These are phyloP conservation scores for Telmatherina bonti DNA, from an alignment of 2,797 vertebrate genomes.

Conservation along the genomic window DNA sequence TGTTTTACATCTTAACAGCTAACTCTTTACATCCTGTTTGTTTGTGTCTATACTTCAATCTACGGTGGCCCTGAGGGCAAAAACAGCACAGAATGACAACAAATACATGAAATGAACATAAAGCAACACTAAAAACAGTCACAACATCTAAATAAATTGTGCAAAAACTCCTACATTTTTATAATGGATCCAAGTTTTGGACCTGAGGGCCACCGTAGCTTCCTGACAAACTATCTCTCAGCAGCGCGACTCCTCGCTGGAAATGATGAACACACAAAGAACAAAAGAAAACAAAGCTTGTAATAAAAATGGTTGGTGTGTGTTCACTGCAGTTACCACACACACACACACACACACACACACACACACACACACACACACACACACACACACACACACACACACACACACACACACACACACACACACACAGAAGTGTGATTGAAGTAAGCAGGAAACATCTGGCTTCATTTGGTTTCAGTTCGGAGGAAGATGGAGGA, in stretches of 20 bases:
- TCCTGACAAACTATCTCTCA: neutral
- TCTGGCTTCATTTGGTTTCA: conserved; percentile 61
- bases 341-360: neutral
- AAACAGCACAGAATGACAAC: neutral
- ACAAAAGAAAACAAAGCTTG: neutral
- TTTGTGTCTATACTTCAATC: neutral
- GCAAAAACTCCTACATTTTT: too few species aligned
- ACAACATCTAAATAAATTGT: too few species aligned
- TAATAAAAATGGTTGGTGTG: conserved; percentile 4
- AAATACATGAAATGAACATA: neutral
- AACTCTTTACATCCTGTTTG: too few species aligned
- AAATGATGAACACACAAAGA: neutral
- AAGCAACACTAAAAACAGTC: neutral
- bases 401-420: conserved; percentile 9
- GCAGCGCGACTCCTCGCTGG: too few species aligned
- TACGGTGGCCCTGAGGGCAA: neutral
- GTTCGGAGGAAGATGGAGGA: conserved; percentile 35
- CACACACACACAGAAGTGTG: neutral
- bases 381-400: conserved; percentile 16
- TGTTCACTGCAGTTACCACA: conserved; percentile 16
- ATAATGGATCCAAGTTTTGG: neutral
- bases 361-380: conserved; percentile 16
- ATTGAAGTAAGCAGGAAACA: conserved; percentile 52
- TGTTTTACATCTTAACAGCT: too few species aligned
- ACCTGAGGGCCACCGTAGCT: neutral